Evolutionary conservation across 2,113 vertebrate genomes (phyloP).

Genomic region (Cottus gobio): DNA sequence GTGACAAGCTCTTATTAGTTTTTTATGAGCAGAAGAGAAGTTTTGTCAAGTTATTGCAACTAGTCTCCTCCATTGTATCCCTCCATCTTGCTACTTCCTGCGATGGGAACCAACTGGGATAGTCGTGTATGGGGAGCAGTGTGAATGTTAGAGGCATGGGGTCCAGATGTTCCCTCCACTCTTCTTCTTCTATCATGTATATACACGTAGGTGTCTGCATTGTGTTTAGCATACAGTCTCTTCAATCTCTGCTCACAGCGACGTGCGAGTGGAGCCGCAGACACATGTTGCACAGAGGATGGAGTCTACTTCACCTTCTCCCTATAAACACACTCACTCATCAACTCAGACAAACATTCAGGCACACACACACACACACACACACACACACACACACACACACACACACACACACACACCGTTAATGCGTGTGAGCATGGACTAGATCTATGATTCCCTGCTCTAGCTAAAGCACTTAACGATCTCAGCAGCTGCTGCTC

Average conservation of each 20-base stretch:
- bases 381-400: slow-evolving; percentile 32
- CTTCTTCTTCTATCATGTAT: slow-evolving; percentile 12
- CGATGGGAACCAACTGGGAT: slow-evolving; percentile 73
- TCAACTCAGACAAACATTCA: not conserved
- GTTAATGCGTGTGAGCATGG: slow-evolving; percentile 41
- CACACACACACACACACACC: slow-evolving; percentile 26
- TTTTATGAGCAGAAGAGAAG: not conserved
- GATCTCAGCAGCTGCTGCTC: slow-evolving; percentile 81
- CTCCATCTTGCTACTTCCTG: slow-evolving; percentile 18
- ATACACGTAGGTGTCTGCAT: not conserved
- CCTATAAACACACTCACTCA: slow-evolving; percentile 53
- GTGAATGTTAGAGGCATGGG: slow-evolving; percentile 44
- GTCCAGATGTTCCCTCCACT: slow-evolving; percentile 52
- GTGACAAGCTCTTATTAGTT: not conserved
- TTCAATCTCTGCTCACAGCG: not conserved
- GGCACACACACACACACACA: slow-evolving; percentile 15
- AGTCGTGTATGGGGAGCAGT: slow-evolving; percentile 27
- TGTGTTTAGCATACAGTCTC: not conserved
- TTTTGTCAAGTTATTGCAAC: not conserved
- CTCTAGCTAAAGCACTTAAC: slow-evolving; percentile 71
- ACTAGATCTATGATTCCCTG: slow-evolving; percentile 49
- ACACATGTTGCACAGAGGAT: slow-evolving; percentile 25
- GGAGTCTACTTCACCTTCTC: slow-evolving; percentile 43
- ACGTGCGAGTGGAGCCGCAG: slow-evolving; percentile 17
- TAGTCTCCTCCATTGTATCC: not conserved